These are phyloP conservation scores for Saccopteryx leptura DNA, from an alignment of 2,113 vertebrate genomes.

Conservation along the genomic window DNA sequence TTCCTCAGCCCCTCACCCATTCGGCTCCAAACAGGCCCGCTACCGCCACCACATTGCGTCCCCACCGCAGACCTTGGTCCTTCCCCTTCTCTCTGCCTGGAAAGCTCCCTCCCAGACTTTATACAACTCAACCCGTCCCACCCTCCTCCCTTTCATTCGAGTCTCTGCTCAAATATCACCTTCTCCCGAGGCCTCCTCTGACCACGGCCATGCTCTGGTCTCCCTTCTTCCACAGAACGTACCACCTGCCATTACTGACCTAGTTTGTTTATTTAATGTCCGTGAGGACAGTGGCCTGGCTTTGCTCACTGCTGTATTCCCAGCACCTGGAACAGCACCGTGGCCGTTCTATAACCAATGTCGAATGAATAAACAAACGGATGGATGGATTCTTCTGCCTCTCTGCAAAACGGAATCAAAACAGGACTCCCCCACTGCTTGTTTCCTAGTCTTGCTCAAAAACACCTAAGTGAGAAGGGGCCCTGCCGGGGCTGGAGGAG, in stretches of 20 bases:
- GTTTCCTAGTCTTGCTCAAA: background rate
- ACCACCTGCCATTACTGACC: background rate
- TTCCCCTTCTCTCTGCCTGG: background rate
- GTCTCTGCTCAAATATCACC: background rate
- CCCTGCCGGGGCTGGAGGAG: background rate
- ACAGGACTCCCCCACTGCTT: background rate
- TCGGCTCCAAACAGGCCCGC: background rate
- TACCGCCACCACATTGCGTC: accelerated
- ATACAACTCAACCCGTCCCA: background rate
- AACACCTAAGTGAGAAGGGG: background rate
- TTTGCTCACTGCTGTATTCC: background rate
- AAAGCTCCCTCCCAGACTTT: no score
- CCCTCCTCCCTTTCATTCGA: accelerated
- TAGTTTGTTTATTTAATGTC: background rate
- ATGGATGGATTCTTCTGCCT: background rate
- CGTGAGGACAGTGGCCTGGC: background rate
- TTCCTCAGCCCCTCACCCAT: background rate
- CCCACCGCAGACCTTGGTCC: background rate
- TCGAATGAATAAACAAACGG: background rate
- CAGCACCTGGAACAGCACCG: background rate
- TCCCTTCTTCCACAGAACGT: background rate
- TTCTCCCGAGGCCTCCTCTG: background rate
- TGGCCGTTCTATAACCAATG: background rate
- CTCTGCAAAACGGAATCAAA: background rate
- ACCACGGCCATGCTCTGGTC: background rate